Evolutionary conservation across 2,797 vertebrate species (phyloP).

Genomic region (Staurois parvus): DNA sequence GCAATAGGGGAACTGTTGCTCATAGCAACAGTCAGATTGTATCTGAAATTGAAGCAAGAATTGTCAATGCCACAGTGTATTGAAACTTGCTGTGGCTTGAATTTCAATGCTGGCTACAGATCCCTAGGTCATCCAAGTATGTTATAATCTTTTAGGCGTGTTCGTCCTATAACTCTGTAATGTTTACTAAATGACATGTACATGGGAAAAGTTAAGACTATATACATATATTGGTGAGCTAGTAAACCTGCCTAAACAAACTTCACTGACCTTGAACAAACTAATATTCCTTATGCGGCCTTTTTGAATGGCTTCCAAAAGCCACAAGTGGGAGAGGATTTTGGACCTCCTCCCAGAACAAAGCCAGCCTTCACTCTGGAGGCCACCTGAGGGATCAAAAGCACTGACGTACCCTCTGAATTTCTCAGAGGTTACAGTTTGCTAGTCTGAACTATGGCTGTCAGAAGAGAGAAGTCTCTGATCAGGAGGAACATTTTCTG

Average conservation of each 20-base stretch:
- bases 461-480: slow-evolving; percentile 44
- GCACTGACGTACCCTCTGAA: slow-evolving; percentile 57
- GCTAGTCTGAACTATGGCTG: slow-evolving; percentile 57
- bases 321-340: slow-evolving; percentile 67
- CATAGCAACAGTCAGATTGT: too few species aligned
- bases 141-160: background rate
- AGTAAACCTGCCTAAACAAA: slow-evolving; percentile 73
- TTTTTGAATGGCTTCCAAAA: slow-evolving; percentile 71
- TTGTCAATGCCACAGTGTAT: too few species aligned
- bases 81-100: too few species aligned
- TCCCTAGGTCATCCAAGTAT: too few species aligned
- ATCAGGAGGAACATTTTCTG: slow-evolving; percentile 19
- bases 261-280: slow-evolving; percentile 67
- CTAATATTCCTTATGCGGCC: slow-evolving; percentile 67
- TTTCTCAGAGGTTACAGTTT: slow-evolving; percentile 65
- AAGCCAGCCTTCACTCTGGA: slow-evolving; percentile 66
- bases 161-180: background rate
- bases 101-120: too few species aligned
- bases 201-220: slow-evolving; percentile 43
- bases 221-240: slow-evolving; percentile 63
- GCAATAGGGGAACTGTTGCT: too few species aligned
- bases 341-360: slow-evolving; percentile 72
- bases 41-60: too few species aligned
- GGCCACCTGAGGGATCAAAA: slow-evolving; percentile 60
- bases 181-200: slow-evolving; percentile 28